Percentiles rank a stretch among this genome's conserved stretches.
phyloP scores from a whole-genome alignment of 2,113 vertebrate species.

The Copsychus sechellarum region DNA sequence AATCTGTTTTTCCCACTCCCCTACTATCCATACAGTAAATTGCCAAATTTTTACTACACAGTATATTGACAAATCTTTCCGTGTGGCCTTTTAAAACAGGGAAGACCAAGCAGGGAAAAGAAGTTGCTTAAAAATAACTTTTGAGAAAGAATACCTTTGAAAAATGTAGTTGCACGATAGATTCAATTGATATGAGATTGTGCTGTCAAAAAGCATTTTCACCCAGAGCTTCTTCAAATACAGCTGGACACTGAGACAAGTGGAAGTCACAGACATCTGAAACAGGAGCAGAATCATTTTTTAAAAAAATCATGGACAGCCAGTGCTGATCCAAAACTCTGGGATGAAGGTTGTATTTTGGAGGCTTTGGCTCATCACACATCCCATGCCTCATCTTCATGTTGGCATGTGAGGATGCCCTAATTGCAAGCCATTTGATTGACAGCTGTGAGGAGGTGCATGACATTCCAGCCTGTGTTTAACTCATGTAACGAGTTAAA shows the following conservation, averaged over 20 bases:
- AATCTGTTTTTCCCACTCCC: background rate
- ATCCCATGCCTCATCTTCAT: background rate
- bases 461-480: too few species aligned
- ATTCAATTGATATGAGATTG: background rate
- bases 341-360: background rate
- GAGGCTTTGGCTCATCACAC: background rate
- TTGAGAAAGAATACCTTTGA: background rate
- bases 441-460: background rate
- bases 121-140: background rate
- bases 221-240: background rate
- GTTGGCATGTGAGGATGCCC: background rate
- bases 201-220: background rate
- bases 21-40: background rate
- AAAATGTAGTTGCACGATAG: background rate
- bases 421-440: background rate
- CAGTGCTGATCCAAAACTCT: background rate
- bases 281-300: background rate
- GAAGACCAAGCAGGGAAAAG: background rate
- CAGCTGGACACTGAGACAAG: background rate
- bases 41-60: background rate
- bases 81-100: background rate
- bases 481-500: background rate
- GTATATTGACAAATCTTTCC: background rate
- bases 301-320: background rate
- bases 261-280: background rate